A percentile compares a stretch with the other conserved stretches of the same genome.
Conservation (phyloP, 2,888 invertebrate genomes). For the Scaptomyza reducta region DNA sequence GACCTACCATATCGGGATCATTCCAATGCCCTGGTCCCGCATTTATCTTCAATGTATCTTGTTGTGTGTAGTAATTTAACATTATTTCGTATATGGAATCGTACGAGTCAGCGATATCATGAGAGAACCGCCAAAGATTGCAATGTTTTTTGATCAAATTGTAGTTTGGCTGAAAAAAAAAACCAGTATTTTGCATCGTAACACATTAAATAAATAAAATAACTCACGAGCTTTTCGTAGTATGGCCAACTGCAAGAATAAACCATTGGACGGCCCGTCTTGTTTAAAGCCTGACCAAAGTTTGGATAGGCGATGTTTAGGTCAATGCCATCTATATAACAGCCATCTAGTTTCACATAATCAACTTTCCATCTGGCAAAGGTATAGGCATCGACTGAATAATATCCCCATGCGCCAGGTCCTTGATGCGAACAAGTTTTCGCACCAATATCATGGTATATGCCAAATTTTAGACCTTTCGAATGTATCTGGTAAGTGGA, state of each 20-base stretch:
- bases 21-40: constrained; percentile 89
- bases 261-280: constrained; percentile 89
- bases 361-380: constrained; percentile 91
- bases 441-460: constrained; percentile 91
- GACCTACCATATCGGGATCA: constrained; percentile 87
- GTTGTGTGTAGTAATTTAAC: constrained; percentile 86
- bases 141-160: constrained; percentile 85
- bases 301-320: constrained; percentile 88
- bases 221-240: constrained; percentile 86
- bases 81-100: constrained; percentile 85
- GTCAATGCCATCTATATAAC: constrained; percentile 86
- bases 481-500: constrained; percentile 86
- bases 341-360: constrained; percentile 91
- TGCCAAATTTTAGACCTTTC: constrained; percentile 89
- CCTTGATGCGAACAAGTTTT: constrained; percentile 89
- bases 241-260: constrained; percentile 93
- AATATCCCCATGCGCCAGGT: constrained; percentile 88
- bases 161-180: constrained; percentile 85
- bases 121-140: constrained; percentile 88
- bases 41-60: constrained; percentile 85
- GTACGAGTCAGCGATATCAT: constrained; percentile 87
- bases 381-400: constrained; percentile 88
- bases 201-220: fast-evolving
- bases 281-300: constrained; percentile 88
- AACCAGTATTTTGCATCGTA: not conserved